phyloP scores from a whole-genome alignment of 2,113 vertebrate species.

The Amphilophus citrinellus region DNA sequence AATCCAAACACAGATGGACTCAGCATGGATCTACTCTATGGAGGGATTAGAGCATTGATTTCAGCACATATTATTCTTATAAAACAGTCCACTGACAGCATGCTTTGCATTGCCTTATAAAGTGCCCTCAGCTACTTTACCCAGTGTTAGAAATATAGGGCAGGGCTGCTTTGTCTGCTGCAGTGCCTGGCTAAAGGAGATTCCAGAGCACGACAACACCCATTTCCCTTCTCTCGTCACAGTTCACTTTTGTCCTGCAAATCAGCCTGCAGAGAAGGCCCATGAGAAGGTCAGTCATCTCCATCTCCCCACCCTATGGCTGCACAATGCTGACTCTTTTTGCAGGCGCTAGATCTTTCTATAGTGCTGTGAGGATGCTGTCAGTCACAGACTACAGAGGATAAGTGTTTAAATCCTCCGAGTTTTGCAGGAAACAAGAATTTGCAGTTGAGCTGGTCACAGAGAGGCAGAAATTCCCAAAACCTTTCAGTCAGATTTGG shows the following conservation, averaged over 20 bases:
- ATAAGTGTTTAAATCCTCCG: background rate
- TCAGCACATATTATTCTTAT: constrained; percentile 25
- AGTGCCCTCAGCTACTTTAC: constrained; percentile 24
- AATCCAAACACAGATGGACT: constrained; percentile 31
- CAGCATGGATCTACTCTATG: background rate
- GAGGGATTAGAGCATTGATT: constrained; percentile 5
- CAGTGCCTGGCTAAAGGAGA: constrained; percentile 60
- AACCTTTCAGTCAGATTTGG: constrained; percentile 17
- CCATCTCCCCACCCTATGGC: background rate
- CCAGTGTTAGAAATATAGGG: constrained; percentile 37
- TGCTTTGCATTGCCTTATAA: constrained; percentile 34
- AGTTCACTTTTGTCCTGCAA: constrained; percentile 57
- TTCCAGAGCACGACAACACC: constrained; percentile 69
- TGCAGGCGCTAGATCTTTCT: background rate
- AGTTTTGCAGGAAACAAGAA: background rate
- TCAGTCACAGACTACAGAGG: background rate
- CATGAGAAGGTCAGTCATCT: constrained; percentile 4
- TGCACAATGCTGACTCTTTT: background rate
- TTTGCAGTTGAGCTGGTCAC: background rate
- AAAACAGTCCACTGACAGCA: constrained; percentile 10
- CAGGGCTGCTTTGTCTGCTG: constrained; percentile 35
- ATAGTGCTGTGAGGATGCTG: background rate
- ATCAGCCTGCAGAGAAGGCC: constrained; percentile 37
- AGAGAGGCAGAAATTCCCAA: background rate
- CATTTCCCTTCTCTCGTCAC: constrained; percentile 56